phyloP scores from a whole-genome alignment of 2,888 invertebrate species.

The Leptarthrus brevirostris region DNA sequence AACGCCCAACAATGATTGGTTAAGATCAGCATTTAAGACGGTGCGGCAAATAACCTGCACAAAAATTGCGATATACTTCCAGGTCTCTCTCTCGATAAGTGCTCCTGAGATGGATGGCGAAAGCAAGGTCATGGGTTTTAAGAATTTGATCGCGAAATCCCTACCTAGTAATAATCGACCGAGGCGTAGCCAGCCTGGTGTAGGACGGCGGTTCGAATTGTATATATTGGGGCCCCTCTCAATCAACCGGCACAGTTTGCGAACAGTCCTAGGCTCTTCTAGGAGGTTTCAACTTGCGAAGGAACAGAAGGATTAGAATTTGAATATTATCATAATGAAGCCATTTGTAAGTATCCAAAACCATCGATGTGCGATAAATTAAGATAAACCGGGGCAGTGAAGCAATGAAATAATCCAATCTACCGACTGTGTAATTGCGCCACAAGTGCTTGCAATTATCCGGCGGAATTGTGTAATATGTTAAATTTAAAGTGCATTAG shows the following conservation, averaged over 20 bases:
- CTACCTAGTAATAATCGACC: constrained; percentile 41
- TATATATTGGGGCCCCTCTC: constrained; percentile 66
- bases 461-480: constrained; percentile 8
- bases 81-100: constrained; percentile 43
- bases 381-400: neutral
- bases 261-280: constrained; percentile 69
- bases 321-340: constrained; percentile 60
- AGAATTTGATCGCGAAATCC: constrained; percentile 55
- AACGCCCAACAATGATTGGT: constrained; percentile 40
- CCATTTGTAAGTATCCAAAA: constrained; percentile 65
- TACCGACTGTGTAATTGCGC: constrained; percentile 21
- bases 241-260: constrained; percentile 67
- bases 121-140: constrained; percentile 56
- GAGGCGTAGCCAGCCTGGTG: constrained; percentile 26
- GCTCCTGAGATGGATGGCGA: constrained; percentile 52
- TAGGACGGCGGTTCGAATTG: constrained; percentile 45
- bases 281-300: constrained; percentile 65
- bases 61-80: constrained; percentile 47
- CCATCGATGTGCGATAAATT: neutral
- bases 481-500: constrained; percentile 7
- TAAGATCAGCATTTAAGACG: constrained; percentile 19
- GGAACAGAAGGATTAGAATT: constrained; percentile 41
- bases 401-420: constrained; percentile 22
- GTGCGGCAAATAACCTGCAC: constrained; percentile 29
- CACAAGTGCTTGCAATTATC: neutral